These are phyloP conservation scores for Steinernema khuongi DNA, from an alignment of 1,140 invertebrate species.

Conservation along the genomic window DNA sequence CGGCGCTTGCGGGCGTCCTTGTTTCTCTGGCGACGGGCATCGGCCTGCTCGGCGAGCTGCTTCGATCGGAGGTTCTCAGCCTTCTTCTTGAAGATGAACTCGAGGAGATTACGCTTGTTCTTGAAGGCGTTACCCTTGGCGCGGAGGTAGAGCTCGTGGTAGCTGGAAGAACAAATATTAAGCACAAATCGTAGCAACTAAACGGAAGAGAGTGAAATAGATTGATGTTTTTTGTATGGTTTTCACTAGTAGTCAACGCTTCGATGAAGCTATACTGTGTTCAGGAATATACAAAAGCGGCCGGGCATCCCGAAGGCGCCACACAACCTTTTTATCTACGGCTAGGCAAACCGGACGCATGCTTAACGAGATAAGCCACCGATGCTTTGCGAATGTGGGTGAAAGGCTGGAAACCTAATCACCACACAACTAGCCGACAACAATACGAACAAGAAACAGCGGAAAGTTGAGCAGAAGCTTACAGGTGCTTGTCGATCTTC, in stretches of 20 bases:
- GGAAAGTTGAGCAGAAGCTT: constrained; percentile 45
- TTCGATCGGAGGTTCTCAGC: constrained; percentile 94
- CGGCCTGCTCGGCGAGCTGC: constrained; percentile 84
- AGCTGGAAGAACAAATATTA: too few species aligned
- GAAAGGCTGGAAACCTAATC: not conserved
- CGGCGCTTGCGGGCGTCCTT: constrained; percentile 88
- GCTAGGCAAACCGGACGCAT: constrained; percentile 2
- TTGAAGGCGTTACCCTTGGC: constrained; percentile 97
- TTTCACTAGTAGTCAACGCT: constrained; percentile 6
- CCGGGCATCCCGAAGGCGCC: constrained; percentile 13
- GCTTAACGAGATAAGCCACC: constrained; percentile 12
- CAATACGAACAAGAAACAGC: constrained; percentile 6
- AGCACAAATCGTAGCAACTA: too few species aligned
- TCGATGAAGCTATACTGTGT: constrained; percentile 27
- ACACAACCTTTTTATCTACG: not conserved
- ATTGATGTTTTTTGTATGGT: not conserved
- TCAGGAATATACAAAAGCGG: constrained; percentile 44
- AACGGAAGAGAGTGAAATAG: constrained; percentile 61
- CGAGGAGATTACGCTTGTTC: constrained; percentile 99
- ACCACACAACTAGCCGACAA: constrained; percentile 62
- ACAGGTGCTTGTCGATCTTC: constrained; percentile 94
- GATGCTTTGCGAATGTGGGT: constrained; percentile 5
- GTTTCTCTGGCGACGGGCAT: constrained; percentile 86
- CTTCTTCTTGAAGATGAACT: constrained; percentile 99
- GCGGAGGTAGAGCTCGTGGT: constrained; percentile 96